Evolutionary conservation across 2,113 vertebrate genomes (phyloP).

Genomic region (Solea solea): DNA sequence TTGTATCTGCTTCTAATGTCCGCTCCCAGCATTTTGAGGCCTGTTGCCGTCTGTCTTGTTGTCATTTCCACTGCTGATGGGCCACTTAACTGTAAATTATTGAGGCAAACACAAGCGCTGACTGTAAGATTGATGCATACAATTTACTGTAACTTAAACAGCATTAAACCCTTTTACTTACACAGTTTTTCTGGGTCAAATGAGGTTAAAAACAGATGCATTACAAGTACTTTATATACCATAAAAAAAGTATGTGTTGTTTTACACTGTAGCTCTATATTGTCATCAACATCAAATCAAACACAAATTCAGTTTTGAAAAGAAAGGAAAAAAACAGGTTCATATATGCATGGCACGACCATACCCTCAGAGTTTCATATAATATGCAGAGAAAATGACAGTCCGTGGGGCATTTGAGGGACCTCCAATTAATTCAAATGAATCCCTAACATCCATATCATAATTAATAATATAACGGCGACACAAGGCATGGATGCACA

Average conservation of each 20-base stretch:
- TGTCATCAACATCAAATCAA: constrained; percentile 1
- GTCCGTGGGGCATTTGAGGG: constrained; percentile 21
- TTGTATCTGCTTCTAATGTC: not conserved
- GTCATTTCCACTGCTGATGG: no score
- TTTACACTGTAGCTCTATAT: no score
- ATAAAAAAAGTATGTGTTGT: no score
- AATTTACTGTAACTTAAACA: no score
- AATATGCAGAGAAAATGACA: constrained; percentile 5
- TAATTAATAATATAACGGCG: constrained; percentile 61
- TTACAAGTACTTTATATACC: no score
- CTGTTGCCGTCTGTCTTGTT: not conserved
- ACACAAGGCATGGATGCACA: constrained; percentile 36
- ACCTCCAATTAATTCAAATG: constrained; percentile 61
- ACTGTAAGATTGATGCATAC: no score
- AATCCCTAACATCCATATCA: constrained; percentile 48
- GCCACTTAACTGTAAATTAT: not conserved
- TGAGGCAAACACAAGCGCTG: no score
- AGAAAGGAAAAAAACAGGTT: not conserved
- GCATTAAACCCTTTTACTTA: no score
- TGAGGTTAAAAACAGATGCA: no score
- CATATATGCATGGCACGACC: constrained; percentile 5
- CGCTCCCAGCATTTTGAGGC: not conserved
- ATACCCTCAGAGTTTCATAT: not conserved
- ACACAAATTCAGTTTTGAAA: not conserved
- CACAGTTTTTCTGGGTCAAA: no score